Percentiles rank a stretch among this genome's conserved stretches.
These are phyloP conservation scores for Solen grandis DNA, from an alignment of 1,140 invertebrate genomes.

Conservation along the genomic window DNA sequence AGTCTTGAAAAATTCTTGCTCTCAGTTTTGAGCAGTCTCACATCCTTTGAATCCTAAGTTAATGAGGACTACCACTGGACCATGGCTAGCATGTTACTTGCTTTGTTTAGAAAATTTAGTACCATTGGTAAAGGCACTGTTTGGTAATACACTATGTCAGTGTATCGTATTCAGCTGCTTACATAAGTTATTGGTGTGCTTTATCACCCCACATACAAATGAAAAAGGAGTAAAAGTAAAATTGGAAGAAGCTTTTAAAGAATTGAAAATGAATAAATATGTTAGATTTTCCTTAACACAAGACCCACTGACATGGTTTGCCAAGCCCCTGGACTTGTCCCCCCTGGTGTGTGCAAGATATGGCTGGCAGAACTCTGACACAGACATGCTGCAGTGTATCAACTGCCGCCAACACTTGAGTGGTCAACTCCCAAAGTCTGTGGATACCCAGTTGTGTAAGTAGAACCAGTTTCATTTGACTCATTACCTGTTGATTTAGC, in stretches of 20 bases:
- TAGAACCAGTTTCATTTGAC: not conserved
- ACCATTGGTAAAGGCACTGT: not conserved
- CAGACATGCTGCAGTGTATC: slow-evolving; percentile 73
- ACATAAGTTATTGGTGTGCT: not conserved
- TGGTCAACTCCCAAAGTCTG: slow-evolving; percentile 62
- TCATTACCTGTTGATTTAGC: not conserved
- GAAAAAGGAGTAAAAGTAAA: no score
- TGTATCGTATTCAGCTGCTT: not conserved
- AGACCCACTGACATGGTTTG: slow-evolving; percentile 72
- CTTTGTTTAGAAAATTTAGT: not conserved
- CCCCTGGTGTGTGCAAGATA: slow-evolving; percentile 74
- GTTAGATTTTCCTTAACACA: slow-evolving; percentile 33
- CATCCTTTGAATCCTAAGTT: not conserved
- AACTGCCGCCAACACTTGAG: slow-evolving; percentile 67
- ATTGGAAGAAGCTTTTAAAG: not conserved
- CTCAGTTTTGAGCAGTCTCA: not conserved
- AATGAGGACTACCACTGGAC: not conserved
- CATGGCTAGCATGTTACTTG: not conserved
- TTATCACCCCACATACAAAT: not conserved
- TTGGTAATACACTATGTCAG: not conserved
- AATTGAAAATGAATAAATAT: not conserved
- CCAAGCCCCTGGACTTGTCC: slow-evolving; percentile 70
- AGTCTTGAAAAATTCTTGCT: not conserved
- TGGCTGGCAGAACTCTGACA: slow-evolving; percentile 74
- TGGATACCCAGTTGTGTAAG: slow-evolving; percentile 61